Base-by-base conservation (phyloP, 2,113 vertebrate genomes). In the Notiomystis cincta region DNA sequence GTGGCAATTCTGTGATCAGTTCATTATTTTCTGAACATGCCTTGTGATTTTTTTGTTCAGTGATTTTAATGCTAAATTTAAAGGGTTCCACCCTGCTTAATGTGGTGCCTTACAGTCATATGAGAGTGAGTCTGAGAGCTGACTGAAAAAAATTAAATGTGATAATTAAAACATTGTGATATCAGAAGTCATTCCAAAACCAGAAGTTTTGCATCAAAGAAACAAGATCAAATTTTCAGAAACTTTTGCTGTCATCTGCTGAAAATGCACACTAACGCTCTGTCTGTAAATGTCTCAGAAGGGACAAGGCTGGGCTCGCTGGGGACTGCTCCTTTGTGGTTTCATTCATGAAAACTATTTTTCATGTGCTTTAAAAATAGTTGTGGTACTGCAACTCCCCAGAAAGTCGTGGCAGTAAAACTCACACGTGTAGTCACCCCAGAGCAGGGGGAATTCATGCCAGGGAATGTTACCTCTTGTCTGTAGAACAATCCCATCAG, bases 161-260 rank as follows among this genome's bases (percentile, higher is more conserved):
- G 50, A 30, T 85, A 92, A 70, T 77, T 86, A 58, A 92, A 94
- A 76, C 38, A 62, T 33, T 38, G 53, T 60, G 62, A 48, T 83
- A 78, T 44, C 40, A 79, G 30, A 75, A 81, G 38, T 51, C 3
- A 7, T 81, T 92, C 51, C 61, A 81, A 84, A 79, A 3, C 53
- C 20, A 51, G 30, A 60, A 56, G 44, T 78, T 93, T 93, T 77
- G 22, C 67, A 44, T 62, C n/a, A 54, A 54, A 90, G 64, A 58
- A 77, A 56, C 23, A 67, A 45, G 60, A 33, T 51, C 13, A 58
- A 28, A n/a, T 78, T 89, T 92, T 58, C 57, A 66, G 82, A 57
- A 50, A 38, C 15, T 56, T 90, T 47, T 81, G 16, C 61, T 79
- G 27, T 71, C 51, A 30, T 66, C 51, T 84, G 60, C 69, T 91